Percentiles rank a stretch among this genome's conserved stretches.
Evolutionary conservation across 2,888 invertebrate species (phyloP).

Genomic region (Epistrophe grossulariae): DNA sequence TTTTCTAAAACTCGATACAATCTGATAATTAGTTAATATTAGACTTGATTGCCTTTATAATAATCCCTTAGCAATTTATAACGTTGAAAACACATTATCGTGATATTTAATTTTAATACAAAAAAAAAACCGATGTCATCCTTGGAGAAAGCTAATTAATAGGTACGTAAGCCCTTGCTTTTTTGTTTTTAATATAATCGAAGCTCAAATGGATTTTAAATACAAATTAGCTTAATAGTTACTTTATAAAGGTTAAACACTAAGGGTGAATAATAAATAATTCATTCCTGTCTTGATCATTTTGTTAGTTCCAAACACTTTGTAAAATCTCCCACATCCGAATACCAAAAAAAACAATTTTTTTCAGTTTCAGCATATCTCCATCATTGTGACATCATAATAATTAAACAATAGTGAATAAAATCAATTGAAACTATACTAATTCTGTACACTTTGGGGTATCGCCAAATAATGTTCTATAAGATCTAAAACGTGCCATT

Average conservation of each 20-base stretch:
- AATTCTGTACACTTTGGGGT: neutral
- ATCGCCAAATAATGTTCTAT: neutral
- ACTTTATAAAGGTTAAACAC: neutral
- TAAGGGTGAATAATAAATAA: neutral
- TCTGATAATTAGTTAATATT: neutral
- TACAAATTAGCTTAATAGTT: neutral
- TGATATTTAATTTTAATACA: neutral
- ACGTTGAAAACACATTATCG: neutral
- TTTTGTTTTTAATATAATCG: neutral
- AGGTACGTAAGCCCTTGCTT: no score
- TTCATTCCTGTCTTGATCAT: neutral
- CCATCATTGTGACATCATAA: neutral
- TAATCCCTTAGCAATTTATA: neutral
- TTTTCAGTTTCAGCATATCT: neutral
- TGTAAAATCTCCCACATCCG: neutral
- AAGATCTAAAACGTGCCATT: neutral
- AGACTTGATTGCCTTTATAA: neutral
- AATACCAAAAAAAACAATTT: neutral
- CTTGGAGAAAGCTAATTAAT: neutral
- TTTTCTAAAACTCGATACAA: neutral
- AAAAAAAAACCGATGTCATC: neutral
- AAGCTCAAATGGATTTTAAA: neutral
- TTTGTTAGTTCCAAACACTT: neutral
- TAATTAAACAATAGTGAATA: conserved; percentile 2
- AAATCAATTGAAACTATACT: conserved; percentile 14